Conservation (phyloP, 2,888 invertebrate genomes). For the Pristionchus japonicus region DNA sequence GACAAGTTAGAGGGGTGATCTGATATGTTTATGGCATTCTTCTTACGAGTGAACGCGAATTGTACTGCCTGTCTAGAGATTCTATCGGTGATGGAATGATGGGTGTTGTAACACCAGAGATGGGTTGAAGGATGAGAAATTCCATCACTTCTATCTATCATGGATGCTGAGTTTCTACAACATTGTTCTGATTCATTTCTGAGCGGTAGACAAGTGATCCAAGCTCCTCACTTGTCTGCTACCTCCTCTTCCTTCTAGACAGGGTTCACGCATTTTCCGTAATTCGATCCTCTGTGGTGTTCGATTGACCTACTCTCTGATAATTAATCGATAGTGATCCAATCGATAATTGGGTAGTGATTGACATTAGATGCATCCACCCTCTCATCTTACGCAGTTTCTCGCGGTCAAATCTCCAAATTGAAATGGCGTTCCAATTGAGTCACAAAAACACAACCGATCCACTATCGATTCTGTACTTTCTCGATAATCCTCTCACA, state of each 20-base stretch:
- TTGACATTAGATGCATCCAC: constrained; percentile 23
- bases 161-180: not conserved
- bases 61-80: not conserved
- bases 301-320: not conserved
- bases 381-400: constrained; percentile 37
- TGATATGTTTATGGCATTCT: too few relatives aligned
- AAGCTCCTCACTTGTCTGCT: too few relatives aligned
- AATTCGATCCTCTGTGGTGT: not conserved
- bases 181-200: too few relatives aligned
- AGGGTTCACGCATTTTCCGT: not conserved
- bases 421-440: constrained; percentile 35
- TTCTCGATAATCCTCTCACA: not conserved
- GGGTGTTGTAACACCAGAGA: not conserved
- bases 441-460: not conserved
- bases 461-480: constrained; percentile 4
- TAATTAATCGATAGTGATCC: not conserved
- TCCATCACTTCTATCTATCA: not conserved
- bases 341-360: not conserved
- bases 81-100: not conserved
- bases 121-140: not conserved
- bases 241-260: not conserved
- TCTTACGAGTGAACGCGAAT: not conserved
- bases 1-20: too few relatives aligned
- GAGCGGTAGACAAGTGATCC: too few relatives aligned
- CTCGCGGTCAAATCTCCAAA: not conserved